Base-by-base conservation (phyloP, 1,140 invertebrate genomes). In the Caligus rogercresseyi region DNA sequence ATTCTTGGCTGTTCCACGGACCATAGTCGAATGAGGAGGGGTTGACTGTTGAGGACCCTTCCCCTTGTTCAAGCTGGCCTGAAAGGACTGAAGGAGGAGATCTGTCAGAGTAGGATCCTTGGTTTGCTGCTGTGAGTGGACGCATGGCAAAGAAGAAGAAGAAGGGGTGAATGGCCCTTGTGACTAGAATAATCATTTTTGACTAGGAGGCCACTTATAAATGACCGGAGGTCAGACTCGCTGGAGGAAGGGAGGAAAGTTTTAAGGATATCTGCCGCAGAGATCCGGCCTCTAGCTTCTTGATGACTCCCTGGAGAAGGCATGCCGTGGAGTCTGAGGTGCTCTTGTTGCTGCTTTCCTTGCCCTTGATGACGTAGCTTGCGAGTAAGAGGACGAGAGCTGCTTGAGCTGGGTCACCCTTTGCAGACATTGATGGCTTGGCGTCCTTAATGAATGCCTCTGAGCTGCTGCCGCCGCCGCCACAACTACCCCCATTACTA, bases 321-420 rank as follows among this genome's bases (percentile, higher is more conserved):
- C 14, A 26, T 15, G 57, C 57, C 15, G 24, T 60, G 16, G 21
- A 16, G 26, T 60, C 26, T 23, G 16, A n/a, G 11, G 2, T 25
- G 18, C 18, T 3, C 4, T 20, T 21, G n/a, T 43, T 18, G 16
- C 21, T 57, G 16, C 20, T 23, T 18, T 24, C 57, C n/a, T 60
- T 60, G 24, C 57, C 24, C n/a, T n/a, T 7, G 7, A 43, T n/a
- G n/a, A 43, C 31, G n/a, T 7, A 43, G n/a, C 31, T n/a, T 3
- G 72, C 71, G 16, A 74, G 64, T 1, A 73, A 66, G 43, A 73
- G 68, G n/a, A 72, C 67, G 15, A 72, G 61, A 24, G 69, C 71
- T 24, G 71, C 72, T 66, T 72, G 71, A 25, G 69, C 69, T 60
- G 70, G 69, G 55, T 59, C 63, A 25, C 69, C 70, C 3, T 67